A percentile compares a stretch with the other conserved stretches of the same genome.
These are phyloP conservation scores for Melanotaenia maccullochi DNA, from an alignment of 2,797 vertebrate genomes.

Conservation along the genomic window DNA sequence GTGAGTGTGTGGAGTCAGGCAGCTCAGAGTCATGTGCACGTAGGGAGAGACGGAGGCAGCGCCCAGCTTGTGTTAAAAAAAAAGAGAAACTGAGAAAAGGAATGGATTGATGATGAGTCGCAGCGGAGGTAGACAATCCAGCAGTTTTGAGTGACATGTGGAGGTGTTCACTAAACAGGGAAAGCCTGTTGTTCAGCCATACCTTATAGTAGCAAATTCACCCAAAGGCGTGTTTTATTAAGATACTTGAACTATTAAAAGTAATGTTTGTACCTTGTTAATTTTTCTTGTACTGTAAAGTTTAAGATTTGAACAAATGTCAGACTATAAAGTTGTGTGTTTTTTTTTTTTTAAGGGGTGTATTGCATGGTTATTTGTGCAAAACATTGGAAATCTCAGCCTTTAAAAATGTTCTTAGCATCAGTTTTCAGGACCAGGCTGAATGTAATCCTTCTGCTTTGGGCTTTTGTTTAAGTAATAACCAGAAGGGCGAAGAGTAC, in stretches of 20 bases:
- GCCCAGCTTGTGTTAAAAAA: constrained; percentile 3
- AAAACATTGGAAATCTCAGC: constrained; percentile 7
- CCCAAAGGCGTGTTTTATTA: constrained; percentile 41
- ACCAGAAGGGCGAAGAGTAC: constrained; percentile 12
- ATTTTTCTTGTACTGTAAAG: constrained; percentile 27
- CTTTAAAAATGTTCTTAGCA: constrained; percentile 9
- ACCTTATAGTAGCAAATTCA: constrained; percentile 53
- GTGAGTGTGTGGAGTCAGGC: background rate
- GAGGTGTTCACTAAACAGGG: constrained; percentile 1
- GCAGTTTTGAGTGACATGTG: background rate
- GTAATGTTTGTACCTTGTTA: constrained; percentile 38
- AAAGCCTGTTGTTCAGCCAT: constrained; percentile 28
- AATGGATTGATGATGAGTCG: background rate
- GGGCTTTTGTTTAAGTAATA: constrained; percentile 22
- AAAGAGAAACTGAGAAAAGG: background rate
- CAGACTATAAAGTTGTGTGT: constrained; percentile 8
- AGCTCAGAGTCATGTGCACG: constrained; percentile 1
- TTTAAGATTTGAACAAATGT: constrained; percentile 34
- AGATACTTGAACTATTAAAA: constrained; percentile 61
- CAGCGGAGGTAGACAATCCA: background rate
- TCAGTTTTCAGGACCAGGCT: constrained; percentile 36
- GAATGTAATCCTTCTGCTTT: constrained; percentile 20
- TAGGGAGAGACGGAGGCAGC: background rate
- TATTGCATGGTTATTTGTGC: constrained; percentile 25
- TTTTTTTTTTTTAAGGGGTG: background rate